Conservation (phyloP, 1,140 invertebrate species). For the Meloidogyne chitwoodi region DNA sequence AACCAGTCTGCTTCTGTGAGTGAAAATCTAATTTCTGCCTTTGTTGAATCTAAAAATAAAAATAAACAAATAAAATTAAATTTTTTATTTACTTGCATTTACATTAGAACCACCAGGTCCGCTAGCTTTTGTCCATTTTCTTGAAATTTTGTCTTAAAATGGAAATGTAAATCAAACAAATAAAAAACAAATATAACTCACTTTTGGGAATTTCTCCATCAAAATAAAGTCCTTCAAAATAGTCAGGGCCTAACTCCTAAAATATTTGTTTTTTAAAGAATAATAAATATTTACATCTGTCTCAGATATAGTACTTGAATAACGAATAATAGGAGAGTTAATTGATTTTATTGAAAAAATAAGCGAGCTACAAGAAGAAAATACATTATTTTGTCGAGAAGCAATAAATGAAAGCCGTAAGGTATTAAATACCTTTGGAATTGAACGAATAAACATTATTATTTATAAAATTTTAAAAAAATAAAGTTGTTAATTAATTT, state of each 20-base stretch:
- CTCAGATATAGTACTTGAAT: not conserved
- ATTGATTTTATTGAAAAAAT: not conserved
- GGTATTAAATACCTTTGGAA: not conserved
- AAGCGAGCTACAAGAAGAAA: not conserved
- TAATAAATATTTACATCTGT: not conserved
- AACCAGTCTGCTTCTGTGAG: constrained; percentile 35
- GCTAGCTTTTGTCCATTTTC: constrained; percentile 22
- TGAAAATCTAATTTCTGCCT: constrained; percentile 44
- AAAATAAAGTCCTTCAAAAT: constrained; percentile 22
- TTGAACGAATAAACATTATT: not conserved
- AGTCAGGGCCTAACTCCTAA: not conserved
- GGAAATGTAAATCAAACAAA: not conserved
- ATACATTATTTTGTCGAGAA: not conserved
- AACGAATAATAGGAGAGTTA: not conserved
- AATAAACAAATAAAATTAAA: not conserved
- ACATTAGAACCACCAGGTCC: constrained; percentile 43
- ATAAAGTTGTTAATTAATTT: too few species aligned
- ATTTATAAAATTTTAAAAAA: too few species aligned
- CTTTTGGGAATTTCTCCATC: constrained; percentile 26
- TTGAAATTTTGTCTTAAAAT: constrained; percentile 33
- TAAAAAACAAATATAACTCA: constrained; percentile 10
- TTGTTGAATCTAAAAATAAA: constrained; percentile 46
- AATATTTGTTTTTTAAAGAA: not conserved
- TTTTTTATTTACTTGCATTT: constrained; percentile 38
- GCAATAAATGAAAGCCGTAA: not conserved